Conservation (phyloP, 2,113 vertebrate species). For the Suncus etruscus region DNA sequence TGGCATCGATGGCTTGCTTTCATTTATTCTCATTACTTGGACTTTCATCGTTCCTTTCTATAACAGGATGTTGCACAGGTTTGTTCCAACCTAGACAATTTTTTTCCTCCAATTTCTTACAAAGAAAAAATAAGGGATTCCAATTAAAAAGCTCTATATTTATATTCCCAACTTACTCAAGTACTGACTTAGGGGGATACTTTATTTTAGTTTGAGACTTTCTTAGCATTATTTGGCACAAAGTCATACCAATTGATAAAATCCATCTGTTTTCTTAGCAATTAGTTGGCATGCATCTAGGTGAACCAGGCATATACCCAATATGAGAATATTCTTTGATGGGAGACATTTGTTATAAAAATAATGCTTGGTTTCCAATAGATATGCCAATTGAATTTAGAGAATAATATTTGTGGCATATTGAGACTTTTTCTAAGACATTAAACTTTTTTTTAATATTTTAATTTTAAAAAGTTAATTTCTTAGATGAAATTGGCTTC, state of each 20-base stretch:
- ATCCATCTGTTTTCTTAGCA: slow-evolving; percentile 78
- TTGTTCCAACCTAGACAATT: slow-evolving; percentile 17
- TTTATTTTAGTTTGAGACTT: slow-evolving; percentile 63
- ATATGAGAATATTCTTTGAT: slow-evolving; percentile 50
- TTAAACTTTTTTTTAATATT: slow-evolving; percentile 51
- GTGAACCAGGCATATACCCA: slow-evolving; percentile 68
- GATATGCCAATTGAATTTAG: slow-evolving; percentile 62
- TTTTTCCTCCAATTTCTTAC: slow-evolving; percentile 15
- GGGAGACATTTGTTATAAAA: slow-evolving; percentile 66
- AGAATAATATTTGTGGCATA: slow-evolving; percentile 59
- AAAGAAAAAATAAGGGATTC: slow-evolving; percentile 44
- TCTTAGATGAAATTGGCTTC: slow-evolving; percentile 35
- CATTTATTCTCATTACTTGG: slow-evolving; percentile 29
- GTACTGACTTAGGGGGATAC: slow-evolving; percentile 10
- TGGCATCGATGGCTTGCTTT: not conserved
- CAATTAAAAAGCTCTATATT: slow-evolving; percentile 25
- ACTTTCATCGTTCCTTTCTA: slow-evolving; percentile 21
- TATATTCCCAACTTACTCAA: slow-evolving; percentile 51
- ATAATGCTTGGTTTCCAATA: slow-evolving; percentile 64
- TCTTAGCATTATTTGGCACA: slow-evolving; percentile 70
- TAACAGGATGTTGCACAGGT: slow-evolving; percentile 2
- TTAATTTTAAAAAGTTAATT: slow-evolving; percentile 70
- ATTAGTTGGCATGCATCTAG: slow-evolving; percentile 70
- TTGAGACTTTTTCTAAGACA: slow-evolving; percentile 24
- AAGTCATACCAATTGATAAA: slow-evolving; percentile 63